Evolutionary conservation across 1,140 invertebrate species (phyloP).

Genomic region (Nephila pilipes): DNA sequence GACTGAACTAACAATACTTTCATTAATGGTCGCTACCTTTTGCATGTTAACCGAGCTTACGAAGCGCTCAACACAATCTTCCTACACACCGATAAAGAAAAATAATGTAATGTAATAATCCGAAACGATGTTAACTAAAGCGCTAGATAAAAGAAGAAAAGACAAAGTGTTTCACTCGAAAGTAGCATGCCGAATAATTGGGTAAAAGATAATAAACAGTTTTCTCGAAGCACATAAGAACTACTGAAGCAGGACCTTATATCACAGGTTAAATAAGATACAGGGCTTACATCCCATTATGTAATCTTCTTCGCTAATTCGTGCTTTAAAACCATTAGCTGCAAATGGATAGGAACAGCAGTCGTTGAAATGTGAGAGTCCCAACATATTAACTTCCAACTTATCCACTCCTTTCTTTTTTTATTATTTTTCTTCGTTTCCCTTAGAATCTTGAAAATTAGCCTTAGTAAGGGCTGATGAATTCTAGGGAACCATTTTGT

Average conservation of each 20-base stretch:
- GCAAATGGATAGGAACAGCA: neutral
- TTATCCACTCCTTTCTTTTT: neutral
- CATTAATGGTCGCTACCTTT: no score
- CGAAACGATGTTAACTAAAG: neutral
- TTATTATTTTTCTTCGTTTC: neutral
- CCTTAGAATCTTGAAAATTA: conserved; percentile 19
- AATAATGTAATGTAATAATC: neutral
- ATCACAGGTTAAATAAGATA: conserved; percentile 47
- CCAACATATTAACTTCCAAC: conserved; percentile 23
- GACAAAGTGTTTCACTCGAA: neutral
- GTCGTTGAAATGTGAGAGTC: conserved; percentile 48
- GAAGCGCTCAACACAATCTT: no score
- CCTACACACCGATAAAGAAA: neutral
- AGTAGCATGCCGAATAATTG: neutral
- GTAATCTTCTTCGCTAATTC: conserved; percentile 55
- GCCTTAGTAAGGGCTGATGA: conserved; percentile 24
- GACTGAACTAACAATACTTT: no score
- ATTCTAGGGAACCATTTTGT: neutral
- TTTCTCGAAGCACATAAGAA: neutral
- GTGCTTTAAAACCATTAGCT: conserved; percentile 65
- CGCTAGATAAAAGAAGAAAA: neutral
- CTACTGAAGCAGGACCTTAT: conserved; percentile 23
- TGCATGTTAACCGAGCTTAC: no score
- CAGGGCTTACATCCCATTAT: conserved; percentile 3
- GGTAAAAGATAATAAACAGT: conserved; percentile 9